phyloP scores from a whole-genome alignment of 2,113 vertebrate genomes.

The Sprattus sprattus region DNA sequence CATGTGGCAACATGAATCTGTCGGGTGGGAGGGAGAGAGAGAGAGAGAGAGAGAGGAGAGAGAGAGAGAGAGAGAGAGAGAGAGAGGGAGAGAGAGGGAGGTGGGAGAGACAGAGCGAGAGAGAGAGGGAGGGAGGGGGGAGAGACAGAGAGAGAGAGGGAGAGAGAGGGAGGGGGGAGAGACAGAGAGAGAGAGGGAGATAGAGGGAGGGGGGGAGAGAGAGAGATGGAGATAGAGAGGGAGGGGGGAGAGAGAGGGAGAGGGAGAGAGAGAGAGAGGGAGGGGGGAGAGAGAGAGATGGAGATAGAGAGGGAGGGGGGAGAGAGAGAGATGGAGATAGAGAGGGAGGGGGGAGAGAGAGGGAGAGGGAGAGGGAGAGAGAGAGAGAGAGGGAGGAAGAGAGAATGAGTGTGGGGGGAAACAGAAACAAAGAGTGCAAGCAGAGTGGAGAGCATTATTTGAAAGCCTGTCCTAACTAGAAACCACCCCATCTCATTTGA shows the following conservation, averaged over 20 bases:
- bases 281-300: neutral
- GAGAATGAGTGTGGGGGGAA: neutral
- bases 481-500: neutral
- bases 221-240: neutral
- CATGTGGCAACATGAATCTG: constrained; percentile 52
- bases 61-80: neutral
- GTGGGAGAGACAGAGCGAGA: neutral
- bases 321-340: too few relatives aligned
- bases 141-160: too few relatives aligned
- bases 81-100: constrained; percentile 13
- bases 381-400: neutral
- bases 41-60: neutral
- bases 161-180: too few relatives aligned
- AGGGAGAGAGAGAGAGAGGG: neutral
- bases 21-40: neutral
- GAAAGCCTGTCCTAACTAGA: constrained; percentile 1
- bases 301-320: neutral
- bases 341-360: too few relatives aligned
- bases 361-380: too few relatives aligned
- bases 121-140: neutral
- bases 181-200: too few relatives aligned
- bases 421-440: constrained; percentile 3
- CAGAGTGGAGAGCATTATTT: constrained; percentile 2
- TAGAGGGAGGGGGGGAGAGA: too few relatives aligned
- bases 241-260: too few relatives aligned